Percentiles rank a stretch among this genome's conserved stretches.
phyloP scores from a whole-genome alignment of 2,797 vertebrate genomes.

The Thamnophis elegans region DNA sequence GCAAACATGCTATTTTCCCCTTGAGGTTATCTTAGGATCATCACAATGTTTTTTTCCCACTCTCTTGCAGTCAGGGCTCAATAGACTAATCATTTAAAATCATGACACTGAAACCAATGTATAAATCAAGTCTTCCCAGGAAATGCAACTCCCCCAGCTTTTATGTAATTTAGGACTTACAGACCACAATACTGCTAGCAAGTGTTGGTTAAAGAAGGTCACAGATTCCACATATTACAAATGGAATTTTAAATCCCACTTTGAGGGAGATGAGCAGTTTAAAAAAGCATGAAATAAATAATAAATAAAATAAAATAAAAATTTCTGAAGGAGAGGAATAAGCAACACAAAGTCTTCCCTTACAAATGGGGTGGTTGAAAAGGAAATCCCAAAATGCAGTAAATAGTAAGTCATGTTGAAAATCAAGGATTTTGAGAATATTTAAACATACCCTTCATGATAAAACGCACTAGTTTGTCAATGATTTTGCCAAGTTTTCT shows the following conservation, averaged over 20 bases:
- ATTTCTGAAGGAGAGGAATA: neutral
- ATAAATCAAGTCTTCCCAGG: neutral
- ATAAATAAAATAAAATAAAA: neutral
- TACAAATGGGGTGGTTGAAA: neutral
- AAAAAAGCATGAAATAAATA: neutral
- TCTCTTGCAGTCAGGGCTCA: neutral
- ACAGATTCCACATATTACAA: neutral
- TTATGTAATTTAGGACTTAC: neutral
- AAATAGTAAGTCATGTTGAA: neutral
- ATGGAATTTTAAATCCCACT: neutral
- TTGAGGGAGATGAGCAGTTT: neutral
- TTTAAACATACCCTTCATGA: no score
- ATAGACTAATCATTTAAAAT: neutral
- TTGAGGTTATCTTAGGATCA: constrained; percentile 24
- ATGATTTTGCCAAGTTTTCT: neutral
- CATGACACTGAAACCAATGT: neutral
- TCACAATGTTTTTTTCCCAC: constrained; percentile 12
- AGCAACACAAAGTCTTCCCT: neutral
- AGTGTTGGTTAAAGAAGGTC: neutral
- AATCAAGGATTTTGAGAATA: neutral
- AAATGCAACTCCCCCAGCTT: neutral
- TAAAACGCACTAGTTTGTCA: neutral
- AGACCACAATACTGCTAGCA: neutral
- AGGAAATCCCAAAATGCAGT: neutral
- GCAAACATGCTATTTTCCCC: constrained; percentile 1